These are phyloP conservation scores for Cyprinodon brontotheroides DNA, from an alignment of 2,113 vertebrate species.

Conservation along the genomic window DNA sequence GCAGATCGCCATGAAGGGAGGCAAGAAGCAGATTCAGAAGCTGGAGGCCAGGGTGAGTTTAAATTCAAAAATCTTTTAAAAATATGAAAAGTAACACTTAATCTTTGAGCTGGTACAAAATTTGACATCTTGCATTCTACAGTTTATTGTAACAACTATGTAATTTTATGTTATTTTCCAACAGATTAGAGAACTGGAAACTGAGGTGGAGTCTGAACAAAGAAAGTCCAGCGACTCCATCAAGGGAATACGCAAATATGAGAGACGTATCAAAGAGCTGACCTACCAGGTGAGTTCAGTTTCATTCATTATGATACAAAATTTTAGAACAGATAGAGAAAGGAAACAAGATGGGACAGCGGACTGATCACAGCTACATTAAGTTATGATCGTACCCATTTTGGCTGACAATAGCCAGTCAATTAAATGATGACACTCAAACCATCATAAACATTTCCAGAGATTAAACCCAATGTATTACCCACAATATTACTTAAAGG, in stretches of 20 bases:
- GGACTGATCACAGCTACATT: not conserved
- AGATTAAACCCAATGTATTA: not conserved
- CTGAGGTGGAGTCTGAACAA: slow-evolving; percentile 68
- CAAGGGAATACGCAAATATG: slow-evolving; percentile 71
- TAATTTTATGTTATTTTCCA: not conserved
- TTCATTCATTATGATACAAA: not conserved
- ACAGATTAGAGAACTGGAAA: slow-evolving; percentile 71
- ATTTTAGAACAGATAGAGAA: not conserved
- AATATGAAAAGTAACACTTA: not conserved
- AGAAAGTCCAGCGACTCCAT: slow-evolving; percentile 58
- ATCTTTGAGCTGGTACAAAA: too few relatives aligned
- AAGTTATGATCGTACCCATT: not conserved
- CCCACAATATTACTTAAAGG: not conserved
- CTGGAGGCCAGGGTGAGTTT: slow-evolving; percentile 80
- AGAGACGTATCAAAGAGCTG: slow-evolving; percentile 70
- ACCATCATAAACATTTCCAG: not conserved
- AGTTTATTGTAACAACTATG: too few relatives aligned
- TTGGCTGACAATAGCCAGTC: not conserved
- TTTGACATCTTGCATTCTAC: too few relatives aligned
- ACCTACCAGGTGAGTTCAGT: slow-evolving; percentile 62
- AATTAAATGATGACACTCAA: not conserved
- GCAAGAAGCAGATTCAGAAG: slow-evolving; percentile 85
- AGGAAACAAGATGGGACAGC: not conserved
- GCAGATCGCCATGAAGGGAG: slow-evolving; percentile 82
- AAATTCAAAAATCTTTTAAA: too few relatives aligned